A percentile compares a stretch with the other conserved stretches of the same genome.
Conservation (phyloP, 2,797 vertebrate species). For the Sarcoramphus papa region DNA sequence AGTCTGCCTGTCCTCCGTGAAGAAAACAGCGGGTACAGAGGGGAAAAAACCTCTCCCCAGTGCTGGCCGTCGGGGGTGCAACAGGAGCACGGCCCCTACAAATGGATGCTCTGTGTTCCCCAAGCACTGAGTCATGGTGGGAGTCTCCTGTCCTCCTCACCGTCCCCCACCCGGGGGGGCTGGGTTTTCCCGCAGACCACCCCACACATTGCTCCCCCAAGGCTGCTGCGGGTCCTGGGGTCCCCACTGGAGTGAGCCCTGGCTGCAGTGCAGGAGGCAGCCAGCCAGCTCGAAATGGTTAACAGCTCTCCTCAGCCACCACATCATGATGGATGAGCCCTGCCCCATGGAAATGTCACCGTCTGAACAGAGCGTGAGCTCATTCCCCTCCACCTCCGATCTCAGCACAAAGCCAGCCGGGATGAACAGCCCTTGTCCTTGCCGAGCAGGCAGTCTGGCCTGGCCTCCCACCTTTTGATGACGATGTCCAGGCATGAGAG, state of each 20-base stretch:
- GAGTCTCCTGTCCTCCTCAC: neutral
- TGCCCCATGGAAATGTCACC: slow-evolving; percentile 50
- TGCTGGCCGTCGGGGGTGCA: neutral
- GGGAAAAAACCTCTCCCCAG: neutral
- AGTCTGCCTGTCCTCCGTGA: neutral
- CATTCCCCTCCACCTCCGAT: neutral
- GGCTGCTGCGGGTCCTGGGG: neutral
- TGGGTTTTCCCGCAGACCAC: neutral
- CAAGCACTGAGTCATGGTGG: neutral
- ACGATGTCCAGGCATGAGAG: neutral
- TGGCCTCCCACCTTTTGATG: neutral
- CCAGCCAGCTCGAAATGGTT: neutral
- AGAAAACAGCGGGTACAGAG: neutral
- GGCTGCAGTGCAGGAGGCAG: neutral
- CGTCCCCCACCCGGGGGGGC: accelerated
- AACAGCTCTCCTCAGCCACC: slow-evolving; percentile 17
- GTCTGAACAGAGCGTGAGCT: slow-evolving; percentile 26
- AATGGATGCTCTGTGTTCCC: neutral
- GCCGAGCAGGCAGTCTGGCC: neutral
- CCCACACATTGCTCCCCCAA: neutral
- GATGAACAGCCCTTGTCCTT: neutral
- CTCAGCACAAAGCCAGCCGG: neutral
- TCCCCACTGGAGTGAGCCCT: accelerated
- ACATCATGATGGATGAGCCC: slow-evolving; percentile 43
- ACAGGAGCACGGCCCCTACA: neutral